Base-by-base conservation (phyloP, 2,888 invertebrate species). In the Antheraea assamensis region DNA sequence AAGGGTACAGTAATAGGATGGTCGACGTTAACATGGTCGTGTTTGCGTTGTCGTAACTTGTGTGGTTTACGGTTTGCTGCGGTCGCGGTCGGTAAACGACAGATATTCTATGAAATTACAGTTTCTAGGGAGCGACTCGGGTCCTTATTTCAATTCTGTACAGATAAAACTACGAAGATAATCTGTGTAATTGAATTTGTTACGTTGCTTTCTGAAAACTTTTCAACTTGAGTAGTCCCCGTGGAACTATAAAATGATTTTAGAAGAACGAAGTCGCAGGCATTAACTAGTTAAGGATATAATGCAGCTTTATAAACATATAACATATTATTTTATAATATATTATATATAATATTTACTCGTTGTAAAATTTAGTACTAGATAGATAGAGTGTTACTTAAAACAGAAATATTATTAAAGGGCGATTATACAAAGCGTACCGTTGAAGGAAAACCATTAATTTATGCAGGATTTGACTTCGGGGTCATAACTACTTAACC, bases 1-100 rank as follows among this genome's bases (percentile, higher is more conserved):
- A 68, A 68, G 68, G 68, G 31, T 35, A 35, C 35, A 35, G 68
- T 35, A 35, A 35, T 68, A 21, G n/a, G 68, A n/a, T 35, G 68
- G 68, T 35, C 24, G 35, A 68, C 35, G 68, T 68, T 68, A 35
- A 21, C 10, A 68, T 35, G 35, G 68, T n/a, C 3, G 68, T 68
- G 68, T 68, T 68, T 68, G 68, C 35, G 68, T 68, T 31, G 58
- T 52, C 71, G 35, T 74, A 71, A 74, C 74, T 71, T 68, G 55
- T 66, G 61, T 72, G 72, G 70, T 72, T 74, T 74, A 74, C 74
- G 64, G 72, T 72, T 61, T 72, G 35, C 31, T 31, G 72, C 66
- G 74, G 72, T 72, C 71, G 74, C 49, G 24, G 24, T 19, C 24
- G 42, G 68, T 24, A 30, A 58, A 55, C 35, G 30, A n/a, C n/a